phyloP scores from a whole-genome alignment of 1,140 invertebrate species.

The Stenopsyche tienmushanensis region DNA sequence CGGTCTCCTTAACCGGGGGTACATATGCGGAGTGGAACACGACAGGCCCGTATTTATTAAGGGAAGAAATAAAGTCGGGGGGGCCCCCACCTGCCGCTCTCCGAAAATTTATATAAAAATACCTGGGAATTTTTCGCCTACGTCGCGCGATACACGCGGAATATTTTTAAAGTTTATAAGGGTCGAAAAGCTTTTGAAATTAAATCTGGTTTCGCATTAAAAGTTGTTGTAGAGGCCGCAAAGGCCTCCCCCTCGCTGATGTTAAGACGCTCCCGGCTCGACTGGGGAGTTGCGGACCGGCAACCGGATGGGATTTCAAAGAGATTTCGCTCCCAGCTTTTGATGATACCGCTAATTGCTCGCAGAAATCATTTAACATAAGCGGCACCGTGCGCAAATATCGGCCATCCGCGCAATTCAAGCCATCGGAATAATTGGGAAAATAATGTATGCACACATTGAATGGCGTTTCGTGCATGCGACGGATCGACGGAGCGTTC shows the following conservation, averaged over 20 bases:
- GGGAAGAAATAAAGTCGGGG: conserved; percentile 15
- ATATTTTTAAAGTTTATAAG: conserved; percentile 10
- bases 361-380: too few species aligned
- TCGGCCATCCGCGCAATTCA: too few species aligned
- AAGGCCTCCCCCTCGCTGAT: too few species aligned
- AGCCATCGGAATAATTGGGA: too few species aligned
- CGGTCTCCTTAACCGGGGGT: conserved; percentile 7
- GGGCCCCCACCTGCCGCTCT: conserved; percentile 13
- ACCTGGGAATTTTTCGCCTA: background rate
- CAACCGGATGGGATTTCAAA: background rate
- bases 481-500: too few species aligned
- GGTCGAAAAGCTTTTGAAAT: conserved; percentile 24
- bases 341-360: too few species aligned
- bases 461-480: too few species aligned
- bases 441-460: too few species aligned
- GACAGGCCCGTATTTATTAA: conserved; percentile 22
- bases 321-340: too few species aligned
- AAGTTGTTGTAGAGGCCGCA: background rate
- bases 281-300: background rate
- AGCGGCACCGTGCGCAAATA: too few species aligned
- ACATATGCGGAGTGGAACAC: background rate
- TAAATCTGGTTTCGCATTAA: conserved; percentile 22
- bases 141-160: conserved; percentile 10
- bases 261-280: too few species aligned
- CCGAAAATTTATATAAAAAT: conserved; percentile 23